A percentile compares a stretch with the other conserved stretches of the same genome.
phyloP scores from a whole-genome alignment of 2,888 invertebrate species.

The Eupithecia subfuscata region DNA sequence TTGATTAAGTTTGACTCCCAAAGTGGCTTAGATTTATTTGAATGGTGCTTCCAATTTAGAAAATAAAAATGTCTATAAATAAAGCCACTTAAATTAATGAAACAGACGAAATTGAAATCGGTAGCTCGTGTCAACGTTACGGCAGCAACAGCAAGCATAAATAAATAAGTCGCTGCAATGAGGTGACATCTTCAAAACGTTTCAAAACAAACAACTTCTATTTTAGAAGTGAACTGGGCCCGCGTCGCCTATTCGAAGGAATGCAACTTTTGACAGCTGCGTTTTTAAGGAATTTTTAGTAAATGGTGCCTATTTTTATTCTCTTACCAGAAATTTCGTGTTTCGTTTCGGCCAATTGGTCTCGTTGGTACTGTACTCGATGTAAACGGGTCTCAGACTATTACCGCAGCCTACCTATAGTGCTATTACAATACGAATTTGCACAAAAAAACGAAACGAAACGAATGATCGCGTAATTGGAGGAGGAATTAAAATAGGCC shows the following conservation, averaged over 20 bases:
- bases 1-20: not conserved
- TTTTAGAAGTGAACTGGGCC: not conserved
- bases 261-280: not conserved
- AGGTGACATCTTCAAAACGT: slow-evolving; percentile 30
- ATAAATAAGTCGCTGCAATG: slow-evolving; percentile 12
- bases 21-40: not conserved
- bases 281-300: not conserved
- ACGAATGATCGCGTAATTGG: too few relatives aligned
- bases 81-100: slow-evolving; percentile 16
- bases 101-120: not conserved
- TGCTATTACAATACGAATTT: too few relatives aligned
- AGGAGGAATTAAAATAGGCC: too few relatives aligned
- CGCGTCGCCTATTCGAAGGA: not conserved
- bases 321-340: too few relatives aligned
- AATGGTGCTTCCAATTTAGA: not conserved
- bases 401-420: too few relatives aligned
- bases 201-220: slow-evolving; percentile 54
- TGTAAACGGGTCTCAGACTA: too few relatives aligned
- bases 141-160: not conserved
- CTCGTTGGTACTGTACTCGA: too few relatives aligned
- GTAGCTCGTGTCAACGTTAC: slow-evolving; percentile 15
- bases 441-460: too few relatives aligned
- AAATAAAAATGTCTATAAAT: slow-evolving; percentile 13
- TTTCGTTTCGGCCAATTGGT: too few relatives aligned
- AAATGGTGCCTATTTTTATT: not conserved